Evolutionary conservation across 2,113 vertebrate genomes (phyloP).

Genomic region (human (Homo sapiens)): DNA sequence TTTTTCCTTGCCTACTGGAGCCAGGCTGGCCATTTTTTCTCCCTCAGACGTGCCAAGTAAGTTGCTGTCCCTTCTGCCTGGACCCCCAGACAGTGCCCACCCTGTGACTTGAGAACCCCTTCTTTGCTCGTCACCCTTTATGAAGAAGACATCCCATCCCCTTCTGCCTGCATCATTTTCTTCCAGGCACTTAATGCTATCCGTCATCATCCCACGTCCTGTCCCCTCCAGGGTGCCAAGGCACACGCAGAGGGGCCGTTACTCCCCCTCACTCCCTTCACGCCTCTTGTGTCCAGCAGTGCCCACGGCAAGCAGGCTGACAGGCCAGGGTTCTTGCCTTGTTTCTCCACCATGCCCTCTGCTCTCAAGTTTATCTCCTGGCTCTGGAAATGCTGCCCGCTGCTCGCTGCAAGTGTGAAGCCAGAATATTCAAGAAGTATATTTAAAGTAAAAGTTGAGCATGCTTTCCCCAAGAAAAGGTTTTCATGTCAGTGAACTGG

Average conservation of each 20-base stretch:
- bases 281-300: too few relatives aligned
- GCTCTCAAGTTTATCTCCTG: neutral
- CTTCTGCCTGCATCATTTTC: neutral
- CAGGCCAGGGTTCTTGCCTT: accelerated
- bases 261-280: too few relatives aligned
- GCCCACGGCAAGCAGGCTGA: accelerated
- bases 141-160: neutral
- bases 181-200: too few relatives aligned
- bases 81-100: neutral
- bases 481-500: neutral
- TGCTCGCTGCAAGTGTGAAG: neutral
- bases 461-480: neutral
- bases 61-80: neutral
- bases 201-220: accelerated
- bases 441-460: neutral
- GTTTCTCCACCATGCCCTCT: neutral
- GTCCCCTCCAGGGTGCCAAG: neutral
- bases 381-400: neutral
- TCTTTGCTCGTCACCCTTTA: neutral
- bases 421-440: neutral
- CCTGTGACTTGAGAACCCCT: accelerated
- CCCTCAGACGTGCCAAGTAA: neutral
- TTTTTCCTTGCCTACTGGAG: neutral
- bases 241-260: too few relatives aligned
- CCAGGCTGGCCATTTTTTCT: neutral